Percentiles rank a stretch among this genome's conserved stretches.
Conservation (phyloP, 2,888 invertebrate genomes). For the Synanthedon vespiformis region DNA sequence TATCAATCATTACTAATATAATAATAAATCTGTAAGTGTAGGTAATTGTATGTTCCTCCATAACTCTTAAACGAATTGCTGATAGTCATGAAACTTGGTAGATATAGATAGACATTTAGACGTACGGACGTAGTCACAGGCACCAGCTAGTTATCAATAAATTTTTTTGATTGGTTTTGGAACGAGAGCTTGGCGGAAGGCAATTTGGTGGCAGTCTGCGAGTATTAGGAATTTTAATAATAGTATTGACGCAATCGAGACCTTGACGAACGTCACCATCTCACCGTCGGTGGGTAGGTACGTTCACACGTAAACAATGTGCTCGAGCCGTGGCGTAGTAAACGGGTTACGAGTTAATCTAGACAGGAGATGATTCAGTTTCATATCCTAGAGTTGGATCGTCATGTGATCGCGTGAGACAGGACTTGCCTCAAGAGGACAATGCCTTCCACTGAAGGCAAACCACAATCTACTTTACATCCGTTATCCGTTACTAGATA, state of each 20-base stretch:
- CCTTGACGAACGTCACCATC: slow-evolving; percentile 35
- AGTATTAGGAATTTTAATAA: not conserved
- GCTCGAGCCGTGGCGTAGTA: slow-evolving; percentile 14
- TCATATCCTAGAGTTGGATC: slow-evolving; percentile 37
- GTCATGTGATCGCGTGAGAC: slow-evolving; percentile 19
- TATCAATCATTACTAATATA: no score
- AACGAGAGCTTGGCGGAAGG: not conserved
- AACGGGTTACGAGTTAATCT: slow-evolving; percentile 34
- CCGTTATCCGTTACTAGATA: slow-evolving; percentile 1
- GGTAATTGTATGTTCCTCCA: no score
- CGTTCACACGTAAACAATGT: slow-evolving; percentile 49
- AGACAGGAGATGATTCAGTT: not conserved
- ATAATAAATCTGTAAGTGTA: no score
- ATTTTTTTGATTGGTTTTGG: no score
- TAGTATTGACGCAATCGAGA: slow-evolving; percentile 34
- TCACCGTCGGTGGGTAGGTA: slow-evolving; percentile 16
- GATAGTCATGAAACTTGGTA: no score
- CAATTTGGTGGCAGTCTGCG: not conserved
- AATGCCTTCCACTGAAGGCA: slow-evolving; percentile 12
- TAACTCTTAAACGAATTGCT: no score
- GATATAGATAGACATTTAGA: no score
- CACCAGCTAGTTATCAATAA: no score
- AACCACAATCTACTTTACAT: slow-evolving; percentile 4
- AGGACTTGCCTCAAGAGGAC: slow-evolving; percentile 15
- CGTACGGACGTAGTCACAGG: no score